Evolutionary conservation across 2,113 vertebrate genomes (phyloP), one percentile per base, ranked within the genome.

Genomic region (Mystacornis crossleyi): DNA sequence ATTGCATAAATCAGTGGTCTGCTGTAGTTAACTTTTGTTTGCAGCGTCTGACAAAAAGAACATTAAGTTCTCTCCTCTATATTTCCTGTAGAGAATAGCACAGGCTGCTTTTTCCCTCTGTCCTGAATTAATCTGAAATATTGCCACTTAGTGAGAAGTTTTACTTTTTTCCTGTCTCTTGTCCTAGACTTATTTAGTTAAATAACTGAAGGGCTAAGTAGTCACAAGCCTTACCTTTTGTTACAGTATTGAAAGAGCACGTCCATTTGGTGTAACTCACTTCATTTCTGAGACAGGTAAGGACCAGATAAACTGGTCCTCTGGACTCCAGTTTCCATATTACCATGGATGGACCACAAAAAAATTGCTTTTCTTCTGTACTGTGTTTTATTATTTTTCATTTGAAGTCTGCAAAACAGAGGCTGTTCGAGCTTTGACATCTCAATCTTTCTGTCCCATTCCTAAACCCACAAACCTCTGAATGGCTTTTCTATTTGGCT

Each of bases 1-100:
- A 71, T 45, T 71, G 58, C 85, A 91, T 97, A 96, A 95, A 97
- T 97, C 95, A 95, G 9, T 25, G 28, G 23, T 80, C n/a, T 90
- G 50, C 24, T 82, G 77, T 62, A 81, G 77, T 34, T 86, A 79
- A 36, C 62, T 69, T 97, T 88, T 80, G 55, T 86, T 95, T 95
- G 54, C 47, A 86, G 73, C 2, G 4, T 75, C 87, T 92, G 55
- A 90, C 80, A 93, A 91, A 88, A 61, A 74, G 95, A 96, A 95
- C 96, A 86, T 83, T 71, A 91, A 88, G 94, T 93, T 91, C 92
- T 89, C 43, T 70, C 79, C 53, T 51, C 51, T 92, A 54, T 69
- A 78, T 95, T 81, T 91, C 75, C 81, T 91, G 51, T 40, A 66
- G 50, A 86, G 70, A 75, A 65, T 21, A 74, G 40, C 69, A 89